Base-by-base conservation (phyloP, 2,797 vertebrate genomes). In the Pyrocephalus nanus region DNA sequence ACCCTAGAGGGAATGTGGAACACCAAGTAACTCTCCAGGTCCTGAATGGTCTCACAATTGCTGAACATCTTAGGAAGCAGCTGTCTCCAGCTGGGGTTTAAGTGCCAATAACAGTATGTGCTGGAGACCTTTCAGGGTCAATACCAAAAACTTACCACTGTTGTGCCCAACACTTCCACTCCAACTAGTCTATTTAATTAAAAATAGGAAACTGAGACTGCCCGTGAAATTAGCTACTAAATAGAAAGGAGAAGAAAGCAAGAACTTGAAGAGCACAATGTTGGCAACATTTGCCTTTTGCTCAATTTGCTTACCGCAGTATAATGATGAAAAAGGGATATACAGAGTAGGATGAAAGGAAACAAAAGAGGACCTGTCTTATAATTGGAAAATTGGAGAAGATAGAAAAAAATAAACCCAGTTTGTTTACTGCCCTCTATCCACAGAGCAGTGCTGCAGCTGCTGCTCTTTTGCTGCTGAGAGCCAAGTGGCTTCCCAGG, bases 401-500 rank as follows among this genome's bases (percentile, higher is more conserved):
- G 19, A 81, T 4, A 86, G 27, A 38, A 73, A 80, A 86, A 91
- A 88, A n/a, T 9, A 64, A 64, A 76, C 14, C 2, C 16, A 36
- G 40, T 58, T 88, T 91, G 71, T 91, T 91, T 94, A 81, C 76
- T 88, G 50, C 84, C 29, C 66, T 62, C 66, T 75, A 36, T 65
- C 51, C 70, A 84, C 20, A 75, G 15, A 93, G 42, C 62, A 85
- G 21, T 66, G 82, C 72, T 88, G 88, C 93, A 94, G 94, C 88
- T 95, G 90, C 79, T 88, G 73, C 27, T 53, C 36, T 74, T 84
- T 85, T 45, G 14, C 54, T 22, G 27, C 65, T 86, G 82, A 86
- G 66, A 94, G 88, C 82, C 82, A 84, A 96, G 58, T 2, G 18
- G 54, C 54, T 93, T 93, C 76, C 73, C 86, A 94, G 86, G 76